Evolutionary conservation across 2,113 vertebrate genomes (phyloP).

Genomic region (Chionodraco myersi): DNA sequence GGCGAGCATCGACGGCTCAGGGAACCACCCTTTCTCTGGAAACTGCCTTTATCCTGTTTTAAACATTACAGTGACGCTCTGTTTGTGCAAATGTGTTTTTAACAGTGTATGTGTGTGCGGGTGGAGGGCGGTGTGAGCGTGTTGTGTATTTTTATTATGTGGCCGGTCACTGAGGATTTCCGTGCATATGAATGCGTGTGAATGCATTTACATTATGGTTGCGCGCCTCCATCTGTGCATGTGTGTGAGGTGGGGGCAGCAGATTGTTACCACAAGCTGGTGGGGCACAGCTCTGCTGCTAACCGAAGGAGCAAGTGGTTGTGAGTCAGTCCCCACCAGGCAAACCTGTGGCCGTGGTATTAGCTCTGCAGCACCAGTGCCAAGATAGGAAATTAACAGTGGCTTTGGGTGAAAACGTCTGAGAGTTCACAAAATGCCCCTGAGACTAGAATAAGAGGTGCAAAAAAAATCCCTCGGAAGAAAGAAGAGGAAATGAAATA

Average conservation of each 20-base stretch:
- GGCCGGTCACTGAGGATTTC: conserved; percentile 40
- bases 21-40: conserved; percentile 80
- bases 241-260: conserved; percentile 71
- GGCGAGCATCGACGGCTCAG: conserved; percentile 54
- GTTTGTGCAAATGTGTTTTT: conserved; percentile 70
- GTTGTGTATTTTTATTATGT: conserved; percentile 70
- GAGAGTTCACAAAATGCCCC: conserved; percentile 65
- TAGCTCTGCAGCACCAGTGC: conserved; percentile 54
- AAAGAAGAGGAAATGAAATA: conserved; percentile 58
- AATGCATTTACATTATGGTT: conserved; percentile 26
- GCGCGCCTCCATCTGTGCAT: conserved; percentile 33
- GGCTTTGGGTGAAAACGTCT: conserved; percentile 75
- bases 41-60: conserved; percentile 77
- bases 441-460: conserved; percentile 68
- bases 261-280: conserved; percentile 71
- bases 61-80: conserved; percentile 74
- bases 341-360: conserved; percentile 71
- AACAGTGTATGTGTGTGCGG: conserved; percentile 59
- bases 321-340: conserved; percentile 79
- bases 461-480: conserved; percentile 63
- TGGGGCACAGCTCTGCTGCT: conserved; percentile 65
- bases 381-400: conserved; percentile 75
- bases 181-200: conserved; percentile 44
- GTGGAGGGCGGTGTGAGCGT: conserved; percentile 55
- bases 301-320: conserved; percentile 76